Conservation (phyloP, 2,113 vertebrate genomes). For the Cepphus grylle region DNA sequence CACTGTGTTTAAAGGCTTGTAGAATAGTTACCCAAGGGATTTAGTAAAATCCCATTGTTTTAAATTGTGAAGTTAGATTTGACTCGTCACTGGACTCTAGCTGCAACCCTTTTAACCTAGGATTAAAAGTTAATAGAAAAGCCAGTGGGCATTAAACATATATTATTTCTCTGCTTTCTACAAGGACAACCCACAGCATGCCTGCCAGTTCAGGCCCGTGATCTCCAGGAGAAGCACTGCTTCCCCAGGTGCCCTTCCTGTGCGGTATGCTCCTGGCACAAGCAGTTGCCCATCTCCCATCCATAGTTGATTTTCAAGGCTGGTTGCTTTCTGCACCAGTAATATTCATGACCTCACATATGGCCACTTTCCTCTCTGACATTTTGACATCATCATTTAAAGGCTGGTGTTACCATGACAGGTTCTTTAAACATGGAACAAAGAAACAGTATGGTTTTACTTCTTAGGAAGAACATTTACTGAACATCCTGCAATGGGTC, state of each 20-base stretch:
- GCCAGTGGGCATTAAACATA: background rate
- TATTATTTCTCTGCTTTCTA: background rate
- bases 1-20: background rate
- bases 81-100: background rate
- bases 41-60: background rate
- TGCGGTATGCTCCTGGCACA: background rate
- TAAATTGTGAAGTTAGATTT: background rate
- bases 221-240: background rate
- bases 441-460: background rate
- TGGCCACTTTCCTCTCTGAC: background rate
- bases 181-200: background rate
- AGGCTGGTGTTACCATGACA: background rate
- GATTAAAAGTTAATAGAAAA: background rate
- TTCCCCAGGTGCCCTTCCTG: background rate
- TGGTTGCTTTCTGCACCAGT: background rate
- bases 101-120: background rate
- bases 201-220: background rate
- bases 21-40: background rate
- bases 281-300: background rate
- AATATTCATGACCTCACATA: background rate
- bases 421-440: background rate
- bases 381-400: background rate
- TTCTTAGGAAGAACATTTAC: background rate
- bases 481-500: background rate
- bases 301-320: background rate